Evolutionary conservation across 2,797 vertebrate genomes (phyloP).

Genomic region (Peromyscus melanophrys): DNA sequence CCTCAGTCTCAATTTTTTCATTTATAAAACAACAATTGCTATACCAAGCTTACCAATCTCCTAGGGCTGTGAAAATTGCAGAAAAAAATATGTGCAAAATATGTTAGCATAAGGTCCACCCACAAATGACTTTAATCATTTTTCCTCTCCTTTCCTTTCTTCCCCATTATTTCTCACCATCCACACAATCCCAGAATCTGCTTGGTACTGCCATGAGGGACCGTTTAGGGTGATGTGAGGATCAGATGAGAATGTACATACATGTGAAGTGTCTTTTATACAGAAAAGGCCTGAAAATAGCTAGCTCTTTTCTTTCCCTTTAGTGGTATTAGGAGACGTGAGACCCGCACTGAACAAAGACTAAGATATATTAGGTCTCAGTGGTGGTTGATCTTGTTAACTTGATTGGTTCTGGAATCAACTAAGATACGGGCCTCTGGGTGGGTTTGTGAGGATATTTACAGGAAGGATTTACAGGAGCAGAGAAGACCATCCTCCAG

Average conservation of each 20-base stretch:
- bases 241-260: neutral
- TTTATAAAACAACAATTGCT: neutral
- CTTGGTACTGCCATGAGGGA: neutral
- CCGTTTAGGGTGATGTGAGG: neutral
- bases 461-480: neutral
- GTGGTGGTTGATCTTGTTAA: neutral
- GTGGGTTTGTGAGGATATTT: neutral
- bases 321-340: neutral
- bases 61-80: constrained; percentile 17
- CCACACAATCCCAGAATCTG: neutral
- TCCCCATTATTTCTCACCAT: neutral
- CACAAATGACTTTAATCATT: neutral
- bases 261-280: neutral
- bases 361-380: neutral
- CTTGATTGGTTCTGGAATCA: neutral
- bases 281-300: neutral
- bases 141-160: neutral
- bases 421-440: neutral
- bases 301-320: neutral
- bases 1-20: neutral
- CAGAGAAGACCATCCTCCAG: neutral
- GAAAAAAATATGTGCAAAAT: constrained; percentile 7
- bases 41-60: neutral
- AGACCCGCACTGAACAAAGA: neutral
- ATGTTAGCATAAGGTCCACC: neutral